Percentiles rank a stretch among this genome's conserved stretches.
These are phyloP conservation scores for Semibalanus balanoides DNA, from an alignment of 1,140 invertebrate species.

Conservation along the genomic window DNA sequence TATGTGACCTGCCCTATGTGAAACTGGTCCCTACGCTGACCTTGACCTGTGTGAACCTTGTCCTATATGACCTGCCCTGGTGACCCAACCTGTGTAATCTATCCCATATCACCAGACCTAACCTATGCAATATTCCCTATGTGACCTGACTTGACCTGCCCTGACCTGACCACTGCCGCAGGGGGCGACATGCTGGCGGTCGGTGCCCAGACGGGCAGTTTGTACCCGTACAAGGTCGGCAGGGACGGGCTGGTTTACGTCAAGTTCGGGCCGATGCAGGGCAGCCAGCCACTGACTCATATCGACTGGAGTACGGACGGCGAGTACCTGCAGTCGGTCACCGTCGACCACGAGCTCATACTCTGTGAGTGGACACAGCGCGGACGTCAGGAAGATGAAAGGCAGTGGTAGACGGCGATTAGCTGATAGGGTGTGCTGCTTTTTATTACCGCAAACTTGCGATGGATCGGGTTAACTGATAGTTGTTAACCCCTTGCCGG, in stretches of 20 bases:
- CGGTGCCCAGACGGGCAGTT: conserved; percentile 75
- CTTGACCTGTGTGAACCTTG: too few relatives aligned
- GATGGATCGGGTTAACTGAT: too few relatives aligned
- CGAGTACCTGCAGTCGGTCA: conserved; percentile 71
- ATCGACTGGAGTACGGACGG: conserved; percentile 85
- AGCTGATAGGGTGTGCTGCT: too few relatives aligned
- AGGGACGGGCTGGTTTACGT: conserved; percentile 75
- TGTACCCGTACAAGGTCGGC: conserved; percentile 67
- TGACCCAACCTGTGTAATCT: too few relatives aligned
- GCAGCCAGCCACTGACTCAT: conserved; percentile 60
- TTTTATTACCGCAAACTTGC: too few relatives aligned
- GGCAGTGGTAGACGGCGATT: conserved; percentile 24
- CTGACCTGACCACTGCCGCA: conserved; percentile 25
- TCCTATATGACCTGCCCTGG: too few relatives aligned
- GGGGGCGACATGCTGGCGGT: conserved; percentile 78
- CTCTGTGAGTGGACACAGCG: conserved; percentile 53
- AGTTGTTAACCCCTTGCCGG: too few relatives aligned
- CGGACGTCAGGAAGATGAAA: not conserved
- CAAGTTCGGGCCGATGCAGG: conserved; percentile 69
- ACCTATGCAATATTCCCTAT: too few relatives aligned
- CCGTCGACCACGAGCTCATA: conserved; percentile 78
- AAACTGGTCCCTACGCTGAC: too few relatives aligned
- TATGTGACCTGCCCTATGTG: too few relatives aligned
- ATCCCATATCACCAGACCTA: too few relatives aligned
- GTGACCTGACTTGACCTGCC: not conserved